Percentiles rank a stretch among this genome's conserved stretches.
These are phyloP conservation scores for Aphelinus atriplicis DNA, from an alignment of 1,140 invertebrate genomes.

Conservation along the genomic window DNA sequence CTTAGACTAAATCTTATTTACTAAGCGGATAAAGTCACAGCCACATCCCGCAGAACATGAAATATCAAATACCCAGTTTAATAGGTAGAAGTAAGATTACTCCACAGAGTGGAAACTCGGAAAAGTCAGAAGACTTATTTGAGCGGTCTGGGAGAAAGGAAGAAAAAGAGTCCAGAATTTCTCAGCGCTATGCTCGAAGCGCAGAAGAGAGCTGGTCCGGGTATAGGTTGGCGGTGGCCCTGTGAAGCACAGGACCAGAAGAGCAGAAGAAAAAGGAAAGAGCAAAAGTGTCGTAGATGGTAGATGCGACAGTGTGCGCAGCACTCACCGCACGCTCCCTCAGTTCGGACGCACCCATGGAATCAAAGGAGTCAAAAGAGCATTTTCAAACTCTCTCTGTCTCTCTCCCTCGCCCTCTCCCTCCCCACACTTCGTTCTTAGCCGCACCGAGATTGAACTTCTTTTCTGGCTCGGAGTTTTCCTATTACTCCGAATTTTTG, in stretches of 20 bases:
- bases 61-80: constrained; percentile 33
- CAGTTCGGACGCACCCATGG: constrained; percentile 39
- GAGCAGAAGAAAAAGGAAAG: constrained; percentile 21
- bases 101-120: constrained; percentile 16
- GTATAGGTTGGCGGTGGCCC: constrained; percentile 8
- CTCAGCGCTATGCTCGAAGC: constrained; percentile 38
- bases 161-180: constrained; percentile 44
- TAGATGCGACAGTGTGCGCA: background rate
- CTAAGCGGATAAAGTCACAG: too few relatives aligned
- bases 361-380: constrained; percentile 64
- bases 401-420: constrained; percentile 40
- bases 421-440: too few relatives aligned
- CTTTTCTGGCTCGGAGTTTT: constrained; percentile 60
- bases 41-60: background rate
- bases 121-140: constrained; percentile 31
- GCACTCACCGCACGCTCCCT: constrained; percentile 2
- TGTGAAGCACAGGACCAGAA: constrained; percentile 18
- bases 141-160: background rate
- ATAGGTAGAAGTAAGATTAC: constrained; percentile 36
- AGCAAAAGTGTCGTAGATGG: constrained; percentile 21
- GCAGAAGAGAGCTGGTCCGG: background rate
- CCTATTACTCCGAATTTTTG: constrained; percentile 63
- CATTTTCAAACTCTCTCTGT: constrained; percentile 53
- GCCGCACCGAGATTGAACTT: constrained; percentile 58
- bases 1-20: too few relatives aligned